phyloP scores from a whole-genome alignment of 2,113 vertebrate species.

The Zosterops japonicus region DNA sequence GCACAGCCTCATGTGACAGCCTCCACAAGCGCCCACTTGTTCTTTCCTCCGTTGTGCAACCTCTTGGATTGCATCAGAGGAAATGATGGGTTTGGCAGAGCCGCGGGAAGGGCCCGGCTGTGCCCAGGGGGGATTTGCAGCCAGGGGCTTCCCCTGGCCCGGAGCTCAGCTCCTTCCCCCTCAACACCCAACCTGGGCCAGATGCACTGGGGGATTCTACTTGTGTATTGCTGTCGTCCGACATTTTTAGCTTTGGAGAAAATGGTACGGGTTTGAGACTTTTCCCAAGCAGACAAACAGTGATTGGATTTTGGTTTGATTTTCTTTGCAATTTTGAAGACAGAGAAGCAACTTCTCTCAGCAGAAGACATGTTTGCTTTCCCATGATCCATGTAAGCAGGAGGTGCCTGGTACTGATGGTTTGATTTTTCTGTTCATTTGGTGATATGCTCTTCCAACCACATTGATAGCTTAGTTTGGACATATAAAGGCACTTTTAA shows the following conservation, averaged over 20 bases:
- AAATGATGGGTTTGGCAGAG: conserved; percentile 13
- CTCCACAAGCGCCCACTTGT: conserved; percentile 36
- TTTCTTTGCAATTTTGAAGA: background rate
- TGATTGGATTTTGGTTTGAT: background rate
- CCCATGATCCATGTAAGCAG: background rate
- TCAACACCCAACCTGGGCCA: accelerated
- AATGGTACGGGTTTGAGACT: background rate
- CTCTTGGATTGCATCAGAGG: conserved; percentile 33
- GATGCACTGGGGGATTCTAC: accelerated
- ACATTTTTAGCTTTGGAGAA: background rate
- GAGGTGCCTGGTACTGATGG: background rate
- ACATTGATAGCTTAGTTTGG: conserved; percentile 53
- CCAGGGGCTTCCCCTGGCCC: accelerated
- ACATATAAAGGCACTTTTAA: conserved; percentile 71
- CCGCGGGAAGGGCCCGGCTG: background rate
- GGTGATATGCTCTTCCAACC: conserved; percentile 40
- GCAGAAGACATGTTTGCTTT: background rate
- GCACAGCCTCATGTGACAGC: conserved; percentile 26
- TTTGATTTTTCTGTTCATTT: conserved; percentile 52
- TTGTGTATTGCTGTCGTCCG: accelerated
- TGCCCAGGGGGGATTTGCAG: background rate
- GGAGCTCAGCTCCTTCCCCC: background rate
- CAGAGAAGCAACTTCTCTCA: background rate
- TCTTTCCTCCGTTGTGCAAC: conserved; percentile 17
- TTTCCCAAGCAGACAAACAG: background rate